Evolutionary conservation across 2,113 vertebrate species (phyloP).

Genomic region (Melanerpes formicivorus): DNA sequence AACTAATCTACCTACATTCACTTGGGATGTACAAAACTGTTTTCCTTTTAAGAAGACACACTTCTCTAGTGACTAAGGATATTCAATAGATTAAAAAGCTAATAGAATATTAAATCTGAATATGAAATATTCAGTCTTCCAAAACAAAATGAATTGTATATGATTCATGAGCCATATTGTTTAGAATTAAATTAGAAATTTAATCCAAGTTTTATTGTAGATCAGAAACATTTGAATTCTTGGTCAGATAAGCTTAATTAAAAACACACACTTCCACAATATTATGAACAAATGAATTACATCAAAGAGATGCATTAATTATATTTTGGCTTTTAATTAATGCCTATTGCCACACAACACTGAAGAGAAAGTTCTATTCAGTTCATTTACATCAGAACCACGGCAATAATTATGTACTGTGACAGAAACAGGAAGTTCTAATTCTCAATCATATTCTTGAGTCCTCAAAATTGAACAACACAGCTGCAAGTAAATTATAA

Average conservation of each 20-base stretch:
- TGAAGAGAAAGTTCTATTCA: slow-evolving; percentile 38
- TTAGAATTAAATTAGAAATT: slow-evolving; percentile 45
- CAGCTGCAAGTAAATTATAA: slow-evolving; percentile 43
- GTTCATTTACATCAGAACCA: slow-evolving; percentile 63
- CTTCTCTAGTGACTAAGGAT: neutral
- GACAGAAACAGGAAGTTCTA: slow-evolving; percentile 55
- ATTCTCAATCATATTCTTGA: slow-evolving; percentile 54
- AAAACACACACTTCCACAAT: slow-evolving; percentile 47
- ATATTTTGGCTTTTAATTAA: slow-evolving; percentile 61
- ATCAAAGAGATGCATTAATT: slow-evolving; percentile 65
- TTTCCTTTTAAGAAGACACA: neutral
- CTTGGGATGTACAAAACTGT: neutral
- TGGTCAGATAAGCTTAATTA: slow-evolving; percentile 64
- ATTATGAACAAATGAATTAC: slow-evolving; percentile 44
- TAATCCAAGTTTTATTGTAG: slow-evolving; percentile 47
- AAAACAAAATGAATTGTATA: slow-evolving; percentile 17
- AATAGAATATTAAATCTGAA: slow-evolving; percentile 2
- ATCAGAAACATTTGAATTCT: slow-evolving; percentile 58
- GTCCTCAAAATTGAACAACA: slow-evolving; percentile 49
- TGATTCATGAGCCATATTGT: slow-evolving; percentile 32
- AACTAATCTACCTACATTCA: neutral
- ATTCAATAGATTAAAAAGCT: slow-evolving; percentile 14
- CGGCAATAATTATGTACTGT: slow-evolving; percentile 38
- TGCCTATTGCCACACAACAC: slow-evolving; percentile 29
- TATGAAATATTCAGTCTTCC: slow-evolving; percentile 5